Evolutionary conservation across 2,797 vertebrate species (phyloP).

Genomic region (Amphiprion clarkii): DNA sequence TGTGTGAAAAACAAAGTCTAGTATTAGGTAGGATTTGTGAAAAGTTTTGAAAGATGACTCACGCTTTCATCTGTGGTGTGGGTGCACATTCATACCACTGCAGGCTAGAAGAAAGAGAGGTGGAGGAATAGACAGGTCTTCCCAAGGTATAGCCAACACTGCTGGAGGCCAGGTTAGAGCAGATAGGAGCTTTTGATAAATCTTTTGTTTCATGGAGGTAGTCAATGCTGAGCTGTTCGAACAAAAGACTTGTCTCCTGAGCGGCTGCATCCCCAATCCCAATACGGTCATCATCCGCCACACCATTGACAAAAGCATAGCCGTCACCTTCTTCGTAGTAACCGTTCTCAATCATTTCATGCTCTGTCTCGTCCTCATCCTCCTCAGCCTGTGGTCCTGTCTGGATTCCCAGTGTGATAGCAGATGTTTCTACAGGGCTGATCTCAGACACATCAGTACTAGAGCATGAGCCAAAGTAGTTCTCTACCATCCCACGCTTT

Average conservation of each 20-base stretch:
- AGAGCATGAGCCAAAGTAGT: slow-evolving; percentile 95
- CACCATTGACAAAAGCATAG: slow-evolving; percentile 84
- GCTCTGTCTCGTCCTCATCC: slow-evolving; percentile 86
- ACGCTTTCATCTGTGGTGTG: slow-evolving; percentile 93
- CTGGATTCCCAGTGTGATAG: slow-evolving; percentile 84
- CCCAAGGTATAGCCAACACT: slow-evolving; percentile 78
- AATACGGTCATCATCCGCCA: slow-evolving; percentile 80
- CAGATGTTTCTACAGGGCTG: slow-evolving; percentile 86
- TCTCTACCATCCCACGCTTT: slow-evolving; percentile 96
- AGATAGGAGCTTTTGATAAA: slow-evolving; percentile 85
- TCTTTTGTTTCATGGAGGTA: slow-evolving; percentile 83
- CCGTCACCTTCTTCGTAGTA: slow-evolving; percentile 94
- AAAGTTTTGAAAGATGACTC: slow-evolving; percentile 81
- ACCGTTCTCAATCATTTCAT: slow-evolving; percentile 97
- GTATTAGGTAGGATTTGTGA: slow-evolving; percentile 14
- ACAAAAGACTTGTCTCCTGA: slow-evolving; percentile 74
- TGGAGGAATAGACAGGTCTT: slow-evolving; percentile 82
- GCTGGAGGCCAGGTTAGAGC: slow-evolving; percentile 85
- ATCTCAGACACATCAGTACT: slow-evolving; percentile 91
- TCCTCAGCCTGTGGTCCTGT: slow-evolving; percentile 58
- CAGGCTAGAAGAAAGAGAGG: slow-evolving; percentile 75
- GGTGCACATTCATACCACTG: slow-evolving; percentile 94
- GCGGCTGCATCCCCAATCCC: slow-evolving; percentile 66
- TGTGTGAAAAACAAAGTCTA: slow-evolving; percentile 12
- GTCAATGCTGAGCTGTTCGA: slow-evolving; percentile 82